phyloP scores from a whole-genome alignment of 2,113 vertebrate species.

The Thunnus thynnus region DNA sequence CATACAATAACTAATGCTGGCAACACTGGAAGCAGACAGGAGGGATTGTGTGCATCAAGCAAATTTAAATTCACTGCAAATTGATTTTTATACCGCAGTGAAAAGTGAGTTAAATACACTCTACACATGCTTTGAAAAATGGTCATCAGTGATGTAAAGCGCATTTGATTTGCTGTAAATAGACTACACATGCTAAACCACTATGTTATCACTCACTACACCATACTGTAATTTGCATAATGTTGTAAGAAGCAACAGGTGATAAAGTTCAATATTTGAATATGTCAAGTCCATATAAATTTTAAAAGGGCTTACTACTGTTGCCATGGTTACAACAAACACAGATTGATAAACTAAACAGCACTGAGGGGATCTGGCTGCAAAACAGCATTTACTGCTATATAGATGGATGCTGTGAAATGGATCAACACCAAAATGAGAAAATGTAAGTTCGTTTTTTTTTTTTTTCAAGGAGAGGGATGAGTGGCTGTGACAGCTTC shows the following conservation, averaged over 20 bases:
- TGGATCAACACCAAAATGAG: background rate
- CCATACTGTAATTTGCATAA: constrained; percentile 34
- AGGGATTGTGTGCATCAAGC: background rate
- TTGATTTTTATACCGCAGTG: too few relatives aligned
- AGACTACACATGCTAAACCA: constrained; percentile 29
- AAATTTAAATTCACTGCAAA: background rate
- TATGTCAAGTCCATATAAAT: constrained; percentile 39
- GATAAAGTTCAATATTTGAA: constrained; percentile 46
- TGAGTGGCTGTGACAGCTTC: constrained; percentile 25
- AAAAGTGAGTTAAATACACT: too few relatives aligned
- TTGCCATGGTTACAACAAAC: constrained; percentile 40
- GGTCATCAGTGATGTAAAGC: background rate
- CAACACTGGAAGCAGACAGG: too few relatives aligned
- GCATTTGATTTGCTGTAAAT: background rate
- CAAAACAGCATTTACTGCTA: background rate
- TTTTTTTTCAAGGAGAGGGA: constrained; percentile 1
- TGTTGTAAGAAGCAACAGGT: constrained; percentile 3
- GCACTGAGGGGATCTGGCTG: background rate
- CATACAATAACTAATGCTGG: background rate
- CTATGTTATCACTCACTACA: background rate
- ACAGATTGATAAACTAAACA: constrained; percentile 11
- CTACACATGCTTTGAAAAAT: background rate
- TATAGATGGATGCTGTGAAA: background rate
- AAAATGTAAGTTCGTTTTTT: background rate
- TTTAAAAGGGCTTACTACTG: background rate